These are phyloP conservation scores for Todiramphus saurophagus DNA, from an alignment of 2,113 vertebrate species.

Conservation along the genomic window DNA sequence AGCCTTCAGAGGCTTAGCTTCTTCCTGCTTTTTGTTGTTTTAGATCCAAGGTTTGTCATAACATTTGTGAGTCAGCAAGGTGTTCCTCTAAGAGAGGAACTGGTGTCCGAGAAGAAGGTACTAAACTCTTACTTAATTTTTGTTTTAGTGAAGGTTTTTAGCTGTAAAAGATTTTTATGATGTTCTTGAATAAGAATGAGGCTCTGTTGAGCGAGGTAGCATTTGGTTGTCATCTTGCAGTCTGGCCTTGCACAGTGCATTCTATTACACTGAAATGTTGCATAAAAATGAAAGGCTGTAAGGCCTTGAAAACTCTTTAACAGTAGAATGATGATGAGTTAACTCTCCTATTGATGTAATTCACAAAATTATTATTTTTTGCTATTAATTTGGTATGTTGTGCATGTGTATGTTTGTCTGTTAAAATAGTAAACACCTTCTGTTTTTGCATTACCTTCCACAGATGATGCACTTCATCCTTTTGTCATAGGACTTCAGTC, in stretches of 20 bases:
- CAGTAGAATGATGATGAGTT: not conserved
- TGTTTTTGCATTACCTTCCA: not conserved
- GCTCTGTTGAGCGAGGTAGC: not conserved
- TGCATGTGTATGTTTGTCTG: not conserved
- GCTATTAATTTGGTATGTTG: not conserved
- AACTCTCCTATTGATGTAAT: not conserved
- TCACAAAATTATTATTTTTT: not conserved
- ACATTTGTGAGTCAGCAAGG: not conserved
- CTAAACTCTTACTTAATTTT: not conserved
- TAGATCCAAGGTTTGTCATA: not conserved
- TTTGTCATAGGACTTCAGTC: constrained; percentile 29
- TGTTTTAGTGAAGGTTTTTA: not conserved
- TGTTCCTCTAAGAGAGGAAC: not conserved
- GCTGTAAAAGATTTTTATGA: not conserved
- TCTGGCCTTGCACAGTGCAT: not conserved
- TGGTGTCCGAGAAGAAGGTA: not conserved
- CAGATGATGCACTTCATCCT: constrained; percentile 48
- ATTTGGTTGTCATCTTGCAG: not conserved
- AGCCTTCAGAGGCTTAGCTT: not conserved
- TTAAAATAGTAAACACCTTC: not conserved
- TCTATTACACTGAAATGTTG: not conserved
- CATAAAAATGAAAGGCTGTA: not conserved
- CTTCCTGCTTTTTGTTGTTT: not conserved
- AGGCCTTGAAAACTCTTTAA: not conserved
- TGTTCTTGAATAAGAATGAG: not conserved